phyloP scores from a whole-genome alignment of 1,140 invertebrate species.

The Pseudomyrmex gracilis region DNA sequence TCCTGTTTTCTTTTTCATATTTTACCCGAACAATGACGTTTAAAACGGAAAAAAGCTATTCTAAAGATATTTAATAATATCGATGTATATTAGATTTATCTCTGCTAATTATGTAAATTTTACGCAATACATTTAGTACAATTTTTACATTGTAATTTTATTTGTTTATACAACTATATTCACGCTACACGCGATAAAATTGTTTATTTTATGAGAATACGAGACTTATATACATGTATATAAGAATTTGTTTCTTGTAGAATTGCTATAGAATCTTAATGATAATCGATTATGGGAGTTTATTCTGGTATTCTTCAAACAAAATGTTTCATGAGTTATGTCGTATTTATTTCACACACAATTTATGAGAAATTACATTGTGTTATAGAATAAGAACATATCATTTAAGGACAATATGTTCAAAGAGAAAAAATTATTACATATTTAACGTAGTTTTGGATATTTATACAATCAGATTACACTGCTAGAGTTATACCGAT shows the following conservation, averaged over 20 bases:
- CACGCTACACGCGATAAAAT: background rate
- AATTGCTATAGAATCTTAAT: slow-evolving; percentile 44
- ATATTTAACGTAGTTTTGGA: slow-evolving; percentile 45
- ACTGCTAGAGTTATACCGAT: background rate
- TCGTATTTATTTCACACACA: slow-evolving; percentile 67
- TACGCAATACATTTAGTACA: background rate
- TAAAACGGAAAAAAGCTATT: no score
- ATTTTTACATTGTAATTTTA: background rate
- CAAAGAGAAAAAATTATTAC: slow-evolving; percentile 46
- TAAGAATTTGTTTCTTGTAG: slow-evolving; percentile 41
- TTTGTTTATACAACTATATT: background rate
- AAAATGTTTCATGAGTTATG: slow-evolving; percentile 60
- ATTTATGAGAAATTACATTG: slow-evolving; percentile 66
- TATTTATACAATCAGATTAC: slow-evolving; percentile 33
- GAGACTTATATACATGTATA: slow-evolving; percentile 17
- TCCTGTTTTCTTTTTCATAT: no score
- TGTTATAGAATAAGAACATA: slow-evolving; percentile 47
- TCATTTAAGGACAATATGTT: slow-evolving; percentile 61
- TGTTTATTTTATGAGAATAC: slow-evolving; percentile 1
- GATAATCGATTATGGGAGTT: slow-evolving; percentile 56
- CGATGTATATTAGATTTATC: no score
- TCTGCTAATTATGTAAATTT: background rate
- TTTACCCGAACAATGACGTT: no score
- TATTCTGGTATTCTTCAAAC: slow-evolving; percentile 45
- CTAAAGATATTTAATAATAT: no score